Evolutionary conservation across 2,797 vertebrate species (phyloP).

Genomic region (Saxicola maurus): DNA sequence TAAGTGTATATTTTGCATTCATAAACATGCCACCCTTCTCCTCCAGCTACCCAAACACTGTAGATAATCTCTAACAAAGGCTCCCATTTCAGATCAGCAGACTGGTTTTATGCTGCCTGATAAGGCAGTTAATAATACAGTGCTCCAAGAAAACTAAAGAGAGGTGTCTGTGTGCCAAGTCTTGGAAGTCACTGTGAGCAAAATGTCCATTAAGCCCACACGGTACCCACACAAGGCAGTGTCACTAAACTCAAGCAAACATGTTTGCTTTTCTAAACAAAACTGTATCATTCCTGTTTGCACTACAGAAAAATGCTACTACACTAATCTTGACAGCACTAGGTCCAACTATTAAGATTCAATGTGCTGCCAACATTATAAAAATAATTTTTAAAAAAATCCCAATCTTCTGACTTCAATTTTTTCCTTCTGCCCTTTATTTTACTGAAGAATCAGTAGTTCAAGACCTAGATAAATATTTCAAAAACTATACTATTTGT

Average conservation of each 20-base stretch:
- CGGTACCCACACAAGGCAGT: not conserved
- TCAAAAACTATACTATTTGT: slow-evolving; percentile 64
- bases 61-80: slow-evolving; percentile 27
- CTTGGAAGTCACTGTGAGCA: not conserved
- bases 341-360: slow-evolving; percentile 50
- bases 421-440: slow-evolving; percentile 53
- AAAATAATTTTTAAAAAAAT: slow-evolving; percentile 34
- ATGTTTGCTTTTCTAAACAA: not conserved
- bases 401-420: slow-evolving; percentile 51
- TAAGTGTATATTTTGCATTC: slow-evolving; percentile 39
- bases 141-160: not conserved
- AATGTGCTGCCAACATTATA: slow-evolving; percentile 11
- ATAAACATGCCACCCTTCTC: slow-evolving; percentile 31
- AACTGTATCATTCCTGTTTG: not conserved
- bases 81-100: slow-evolving; percentile 11
- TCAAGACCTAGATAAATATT: slow-evolving; percentile 70
- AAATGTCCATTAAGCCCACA: not conserved
- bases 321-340: slow-evolving; percentile 15
- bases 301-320: not conserved
- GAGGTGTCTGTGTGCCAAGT: rapidly evolving
- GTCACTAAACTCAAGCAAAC: slow-evolving; percentile 11
- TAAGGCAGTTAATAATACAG: not conserved
- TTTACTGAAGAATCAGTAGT: slow-evolving; percentile 62
- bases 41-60: slow-evolving; percentile 27
- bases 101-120: not conserved